Percentiles rank a stretch among this genome's conserved stretches.
These are phyloP conservation scores for Ricordea florida DNA, from an alignment of 92 coral and sea anemone species.

Conservation along the genomic window DNA sequence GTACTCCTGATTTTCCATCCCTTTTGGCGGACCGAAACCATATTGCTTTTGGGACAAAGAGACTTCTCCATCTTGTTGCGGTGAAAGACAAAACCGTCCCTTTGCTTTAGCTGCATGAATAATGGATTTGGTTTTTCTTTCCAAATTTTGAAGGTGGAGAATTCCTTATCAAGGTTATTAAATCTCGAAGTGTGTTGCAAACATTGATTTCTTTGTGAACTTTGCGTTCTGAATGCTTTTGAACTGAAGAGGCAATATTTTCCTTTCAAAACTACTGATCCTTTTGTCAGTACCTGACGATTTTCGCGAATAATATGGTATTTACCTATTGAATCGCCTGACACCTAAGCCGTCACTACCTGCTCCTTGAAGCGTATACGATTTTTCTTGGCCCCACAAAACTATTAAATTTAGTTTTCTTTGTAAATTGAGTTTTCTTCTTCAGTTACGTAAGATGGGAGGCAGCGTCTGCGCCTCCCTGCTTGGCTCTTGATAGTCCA, in stretches of 20 bases:
- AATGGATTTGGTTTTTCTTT: slow-evolving; percentile 7
- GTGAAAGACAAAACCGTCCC: neutral
- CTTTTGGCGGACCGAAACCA: neutral
- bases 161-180: slow-evolving; percentile 22
- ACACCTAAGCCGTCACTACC: neutral
- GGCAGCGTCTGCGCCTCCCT: too few relatives aligned
- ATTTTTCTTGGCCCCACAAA: neutral
- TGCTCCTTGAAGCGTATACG: neutral
- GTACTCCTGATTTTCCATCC: neutral
- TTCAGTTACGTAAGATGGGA: too few relatives aligned
- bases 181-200: neutral
- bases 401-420: neutral
- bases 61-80: neutral
- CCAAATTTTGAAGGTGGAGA: neutral
- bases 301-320: neutral
- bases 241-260: neutral
- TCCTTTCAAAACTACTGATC: neutral
- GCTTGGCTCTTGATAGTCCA: neutral
- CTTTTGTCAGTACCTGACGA: neutral
- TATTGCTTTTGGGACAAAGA: neutral
- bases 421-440: too few relatives aligned
- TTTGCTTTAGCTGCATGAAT: slow-evolving; percentile 2
- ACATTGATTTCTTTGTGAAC: slow-evolving; percentile 7
- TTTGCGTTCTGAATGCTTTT: neutral
- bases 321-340: slow-evolving; percentile 6